Conservation (phyloP, 2,113 vertebrate genomes). For the Lathamus discolor region DNA sequence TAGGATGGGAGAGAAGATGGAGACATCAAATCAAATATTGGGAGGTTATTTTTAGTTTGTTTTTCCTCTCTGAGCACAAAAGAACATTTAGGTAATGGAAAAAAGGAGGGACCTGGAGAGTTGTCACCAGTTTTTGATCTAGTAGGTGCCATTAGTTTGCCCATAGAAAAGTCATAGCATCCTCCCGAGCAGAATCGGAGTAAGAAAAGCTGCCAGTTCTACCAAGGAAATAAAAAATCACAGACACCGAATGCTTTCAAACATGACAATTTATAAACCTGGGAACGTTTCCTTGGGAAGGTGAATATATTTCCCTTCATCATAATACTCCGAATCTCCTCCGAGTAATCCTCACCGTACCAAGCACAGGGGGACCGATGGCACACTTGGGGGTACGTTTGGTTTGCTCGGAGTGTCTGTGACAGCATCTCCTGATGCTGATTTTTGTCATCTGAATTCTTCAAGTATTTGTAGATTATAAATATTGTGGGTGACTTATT, state of each 20-base stretch:
- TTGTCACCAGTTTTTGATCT: background rate
- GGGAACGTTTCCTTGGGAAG: background rate
- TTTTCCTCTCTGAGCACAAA: background rate
- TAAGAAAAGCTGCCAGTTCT: background rate
- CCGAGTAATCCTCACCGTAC: accelerated
- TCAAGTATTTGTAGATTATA: background rate
- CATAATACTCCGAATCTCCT: background rate
- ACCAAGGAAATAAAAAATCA: background rate
- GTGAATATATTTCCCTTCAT: background rate
- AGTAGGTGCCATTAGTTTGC: background rate
- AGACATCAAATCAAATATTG: background rate
- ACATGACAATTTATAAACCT: background rate
- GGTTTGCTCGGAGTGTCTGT: background rate
- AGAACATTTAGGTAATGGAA: background rate
- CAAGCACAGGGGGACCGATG: accelerated
- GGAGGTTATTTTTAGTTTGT: background rate
- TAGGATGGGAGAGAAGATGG: background rate
- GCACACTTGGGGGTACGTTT: accelerated
- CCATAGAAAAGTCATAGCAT: background rate
- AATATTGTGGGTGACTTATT: background rate
- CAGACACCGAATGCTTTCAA: accelerated
- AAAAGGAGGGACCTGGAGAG: background rate
- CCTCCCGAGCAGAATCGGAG: background rate
- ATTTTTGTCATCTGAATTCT: background rate
- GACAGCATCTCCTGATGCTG: background rate